Evolutionary conservation across 2,113 vertebrate species (phyloP).

Genomic region (Xiphorhynchus elegans): DNA sequence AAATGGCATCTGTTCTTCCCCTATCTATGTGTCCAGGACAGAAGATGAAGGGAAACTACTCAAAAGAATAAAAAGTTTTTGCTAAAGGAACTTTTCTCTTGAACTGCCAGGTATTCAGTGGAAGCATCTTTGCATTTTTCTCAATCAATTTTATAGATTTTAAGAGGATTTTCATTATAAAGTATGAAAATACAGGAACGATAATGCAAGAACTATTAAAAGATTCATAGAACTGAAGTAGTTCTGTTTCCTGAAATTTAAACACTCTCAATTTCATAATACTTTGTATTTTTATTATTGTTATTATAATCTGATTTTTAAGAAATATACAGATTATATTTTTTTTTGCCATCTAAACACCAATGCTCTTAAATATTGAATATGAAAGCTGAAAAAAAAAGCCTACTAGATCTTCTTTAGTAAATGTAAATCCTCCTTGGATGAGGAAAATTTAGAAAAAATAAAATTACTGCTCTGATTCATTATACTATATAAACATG

Average conservation of each 20-base stretch:
- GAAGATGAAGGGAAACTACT: neutral
- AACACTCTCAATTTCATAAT: neutral
- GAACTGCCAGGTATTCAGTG: neutral
- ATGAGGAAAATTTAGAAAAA: neutral
- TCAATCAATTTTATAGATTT: neutral
- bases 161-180: neutral
- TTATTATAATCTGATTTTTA: neutral
- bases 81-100: neutral
- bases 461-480: neutral
- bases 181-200: neutral
- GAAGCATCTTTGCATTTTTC: neutral
- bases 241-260: neutral
- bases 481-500: neutral
- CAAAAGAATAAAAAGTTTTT: neutral
- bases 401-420: neutral
- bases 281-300: neutral
- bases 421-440: too few relatives aligned
- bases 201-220: neutral
- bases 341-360: neutral
- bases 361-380: neutral
- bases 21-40: neutral
- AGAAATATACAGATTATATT: neutral
- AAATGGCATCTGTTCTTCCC: neutral
- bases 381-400: neutral
- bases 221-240: neutral